Evolutionary conservation across 2,797 vertebrate genomes (phyloP).

Genomic region (Ispidina lecontei): DNA sequence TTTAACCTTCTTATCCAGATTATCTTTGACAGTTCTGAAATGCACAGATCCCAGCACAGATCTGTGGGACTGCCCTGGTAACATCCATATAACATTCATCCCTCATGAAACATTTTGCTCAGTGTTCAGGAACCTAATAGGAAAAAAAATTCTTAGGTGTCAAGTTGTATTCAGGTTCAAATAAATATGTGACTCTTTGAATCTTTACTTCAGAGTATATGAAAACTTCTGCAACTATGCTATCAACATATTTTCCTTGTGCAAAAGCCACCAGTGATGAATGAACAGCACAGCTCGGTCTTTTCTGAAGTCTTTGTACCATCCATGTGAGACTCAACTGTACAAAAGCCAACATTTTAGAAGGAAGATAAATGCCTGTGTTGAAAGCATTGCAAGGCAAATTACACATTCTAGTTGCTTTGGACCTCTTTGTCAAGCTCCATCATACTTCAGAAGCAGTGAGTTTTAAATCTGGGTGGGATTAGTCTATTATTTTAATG

Average conservation of each 20-base stretch:
- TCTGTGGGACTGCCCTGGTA: fast-evolving
- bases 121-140: neutral
- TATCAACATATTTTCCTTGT: neutral
- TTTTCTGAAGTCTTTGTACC: neutral
- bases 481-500: neutral
- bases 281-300: neutral
- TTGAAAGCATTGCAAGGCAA: neutral
- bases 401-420: neutral
- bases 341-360: neutral
- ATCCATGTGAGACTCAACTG: neutral
- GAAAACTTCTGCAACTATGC: neutral
- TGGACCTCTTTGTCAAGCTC: neutral
- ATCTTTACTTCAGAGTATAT: neutral
- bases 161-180: neutral
- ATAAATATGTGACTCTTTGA: neutral
- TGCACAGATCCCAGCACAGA: neutral
- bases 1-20: neutral
- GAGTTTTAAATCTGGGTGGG: neutral
- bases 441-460: neutral
- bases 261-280: neutral
- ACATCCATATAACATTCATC: neutral
- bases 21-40: neutral
- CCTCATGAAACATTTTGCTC: neutral
- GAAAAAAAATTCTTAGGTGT: neutral
- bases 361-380: neutral